A percentile compares a stretch with the other conserved stretches of the same genome.
phyloP scores from a whole-genome alignment of 92 coral and sea anemone genomes.

The Montipora capitata region DNA sequence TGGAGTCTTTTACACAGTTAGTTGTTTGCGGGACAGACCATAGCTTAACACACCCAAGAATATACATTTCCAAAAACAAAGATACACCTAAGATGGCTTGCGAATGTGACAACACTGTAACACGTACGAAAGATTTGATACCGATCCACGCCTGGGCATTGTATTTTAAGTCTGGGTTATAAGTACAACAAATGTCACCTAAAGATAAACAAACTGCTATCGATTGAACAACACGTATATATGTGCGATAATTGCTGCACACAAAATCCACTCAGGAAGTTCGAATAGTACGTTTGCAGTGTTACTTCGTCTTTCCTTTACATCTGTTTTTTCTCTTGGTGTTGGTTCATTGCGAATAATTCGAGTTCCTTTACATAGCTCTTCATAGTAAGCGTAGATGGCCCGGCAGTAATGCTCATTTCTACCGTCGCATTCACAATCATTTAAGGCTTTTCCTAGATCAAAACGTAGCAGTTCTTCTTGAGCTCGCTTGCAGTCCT shows the following conservation, averaged over 20 bases:
- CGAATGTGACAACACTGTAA: conserved; percentile 8
- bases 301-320: not conserved
- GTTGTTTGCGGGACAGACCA: too few relatives aligned
- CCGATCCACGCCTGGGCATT: not conserved
- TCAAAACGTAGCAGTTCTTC: conserved; percentile 62
- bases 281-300: conserved; percentile 1
- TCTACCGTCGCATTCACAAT: conserved; percentile 95
- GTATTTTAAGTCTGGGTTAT: not conserved
- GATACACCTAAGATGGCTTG: not conserved
- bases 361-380: conserved; percentile 46
- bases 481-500: conserved; percentile 79
- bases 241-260: conserved; percentile 23
- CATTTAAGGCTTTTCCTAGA: conserved; percentile 79
- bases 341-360: not conserved
- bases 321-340: not conserved
- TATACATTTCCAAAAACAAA: not conserved
- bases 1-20: too few relatives aligned
- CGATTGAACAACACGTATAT: conserved; percentile 22
- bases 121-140: conserved; percentile 15
- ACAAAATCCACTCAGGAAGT: conserved; percentile 46
- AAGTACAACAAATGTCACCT: conserved; percentile 31
- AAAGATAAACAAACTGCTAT: conserved; percentile 42
- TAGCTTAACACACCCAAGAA: too few relatives aligned
- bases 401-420: conserved; percentile 90
- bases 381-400: conserved; percentile 87